phyloP scores from a whole-genome alignment of 2,888 invertebrate genomes.

The Tetanocera ferruginea region DNA sequence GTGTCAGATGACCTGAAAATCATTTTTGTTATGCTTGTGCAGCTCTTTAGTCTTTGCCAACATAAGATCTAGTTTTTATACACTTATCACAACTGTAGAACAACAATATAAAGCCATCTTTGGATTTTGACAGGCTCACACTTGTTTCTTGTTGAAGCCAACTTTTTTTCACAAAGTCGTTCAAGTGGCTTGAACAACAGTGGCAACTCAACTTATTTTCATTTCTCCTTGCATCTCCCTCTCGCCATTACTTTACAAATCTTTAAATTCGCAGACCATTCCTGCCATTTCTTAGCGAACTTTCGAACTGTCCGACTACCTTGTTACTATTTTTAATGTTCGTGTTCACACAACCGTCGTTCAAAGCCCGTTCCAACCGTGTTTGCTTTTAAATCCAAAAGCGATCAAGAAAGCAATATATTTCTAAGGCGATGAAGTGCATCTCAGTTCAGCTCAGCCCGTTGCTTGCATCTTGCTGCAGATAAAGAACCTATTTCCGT shows the following conservation, averaged over 20 bases:
- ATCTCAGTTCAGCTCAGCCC: conserved; percentile 41
- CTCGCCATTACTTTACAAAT: neutral
- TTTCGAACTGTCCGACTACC: no score
- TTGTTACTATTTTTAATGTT: no score
- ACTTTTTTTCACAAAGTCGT: no score
- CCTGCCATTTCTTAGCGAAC: neutral
- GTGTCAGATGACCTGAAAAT: no score
- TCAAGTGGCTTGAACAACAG: neutral
- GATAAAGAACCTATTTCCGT: conserved; percentile 41
- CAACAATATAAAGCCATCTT: no score
- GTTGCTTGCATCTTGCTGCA: conserved; percentile 12
- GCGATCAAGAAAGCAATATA: conserved; percentile 62
- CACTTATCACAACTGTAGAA: no score
- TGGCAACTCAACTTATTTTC: neutral
- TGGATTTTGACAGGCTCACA: no score
- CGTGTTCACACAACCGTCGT: neutral
- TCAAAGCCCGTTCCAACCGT: neutral
- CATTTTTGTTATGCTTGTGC: no score
- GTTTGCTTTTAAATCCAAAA: conserved; percentile 52
- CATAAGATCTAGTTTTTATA: no score
- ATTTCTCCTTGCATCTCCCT: neutral
- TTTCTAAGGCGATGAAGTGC: conserved; percentile 56
- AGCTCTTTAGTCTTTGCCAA: no score
- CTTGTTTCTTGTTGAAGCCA: no score
- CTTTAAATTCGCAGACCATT: neutral